A percentile compares a stretch with the other conserved stretches of the same genome.
phyloP scores from a whole-genome alignment of 2,113 vertebrate species.

The Centrocercus urophasianus region DNA sequence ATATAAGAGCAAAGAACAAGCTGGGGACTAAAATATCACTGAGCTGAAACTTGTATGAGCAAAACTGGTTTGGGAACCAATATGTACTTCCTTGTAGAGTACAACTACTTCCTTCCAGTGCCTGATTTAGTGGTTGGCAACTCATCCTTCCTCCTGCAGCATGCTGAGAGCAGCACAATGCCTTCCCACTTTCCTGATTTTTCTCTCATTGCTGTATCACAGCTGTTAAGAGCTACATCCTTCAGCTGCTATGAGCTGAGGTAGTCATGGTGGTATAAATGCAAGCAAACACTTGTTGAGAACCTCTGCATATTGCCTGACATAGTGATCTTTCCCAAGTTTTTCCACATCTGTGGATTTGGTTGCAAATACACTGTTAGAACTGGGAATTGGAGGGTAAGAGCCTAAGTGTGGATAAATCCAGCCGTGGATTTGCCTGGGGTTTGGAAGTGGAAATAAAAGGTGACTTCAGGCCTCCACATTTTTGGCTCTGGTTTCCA shows the following conservation, averaged over 20 bases:
- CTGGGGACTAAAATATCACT: not conserved
- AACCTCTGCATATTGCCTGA: not conserved
- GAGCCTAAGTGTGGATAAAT: not conserved
- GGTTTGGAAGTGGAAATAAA: not conserved
- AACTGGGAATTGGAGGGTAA: not conserved
- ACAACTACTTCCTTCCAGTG: no score
- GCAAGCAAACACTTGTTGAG: not conserved
- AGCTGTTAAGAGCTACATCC: not conserved
- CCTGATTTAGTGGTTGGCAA: no score
- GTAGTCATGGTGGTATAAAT: not conserved
- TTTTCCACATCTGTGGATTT: not conserved
- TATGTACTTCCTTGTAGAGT: not conserved
- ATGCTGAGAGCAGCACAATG: not conserved
- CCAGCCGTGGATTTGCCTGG: not conserved
- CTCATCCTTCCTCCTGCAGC: not conserved
- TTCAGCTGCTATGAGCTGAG: not conserved
- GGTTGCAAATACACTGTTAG: fast-evolving
- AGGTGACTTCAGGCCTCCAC: not conserved
- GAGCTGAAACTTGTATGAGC: not conserved
- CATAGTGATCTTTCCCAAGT: not conserved
- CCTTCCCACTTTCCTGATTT: fast-evolving
- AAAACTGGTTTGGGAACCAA: not conserved
- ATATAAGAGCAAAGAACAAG: not conserved
- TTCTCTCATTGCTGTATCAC: fast-evolving
- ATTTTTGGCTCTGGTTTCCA: not conserved